Percentiles rank a stretch among this genome's conserved stretches.
Conservation (phyloP, 2,113 vertebrate species). For the Plecotus auritus region DNA sequence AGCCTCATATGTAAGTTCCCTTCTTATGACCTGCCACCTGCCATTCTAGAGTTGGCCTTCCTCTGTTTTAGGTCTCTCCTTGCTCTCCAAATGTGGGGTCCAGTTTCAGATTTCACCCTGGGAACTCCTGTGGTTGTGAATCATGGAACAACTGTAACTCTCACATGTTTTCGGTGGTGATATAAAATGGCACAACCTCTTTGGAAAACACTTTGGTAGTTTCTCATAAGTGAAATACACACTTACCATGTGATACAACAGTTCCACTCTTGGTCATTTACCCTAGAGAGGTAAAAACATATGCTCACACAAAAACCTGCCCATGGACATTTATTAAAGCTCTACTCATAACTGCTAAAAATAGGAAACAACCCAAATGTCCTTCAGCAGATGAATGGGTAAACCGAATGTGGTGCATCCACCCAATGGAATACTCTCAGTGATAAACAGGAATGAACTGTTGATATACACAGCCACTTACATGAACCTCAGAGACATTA, state of each 20-base stretch:
- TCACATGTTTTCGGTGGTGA: not conserved
- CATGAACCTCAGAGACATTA: not conserved
- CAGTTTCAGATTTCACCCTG: not conserved
- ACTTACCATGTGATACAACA: not conserved
- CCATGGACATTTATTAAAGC: not conserved
- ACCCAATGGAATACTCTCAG: not conserved
- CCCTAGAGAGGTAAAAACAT: not conserved
- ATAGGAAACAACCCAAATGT: not conserved
- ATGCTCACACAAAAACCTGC: not conserved
- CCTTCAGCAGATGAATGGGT: not conserved
- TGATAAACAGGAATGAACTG: not conserved
- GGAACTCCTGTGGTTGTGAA: not conserved
- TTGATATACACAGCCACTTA: not conserved
- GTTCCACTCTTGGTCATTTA: not conserved
- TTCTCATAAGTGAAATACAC: not conserved
- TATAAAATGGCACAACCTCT: not conserved
- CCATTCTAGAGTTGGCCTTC: not conserved
- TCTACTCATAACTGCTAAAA: not conserved
- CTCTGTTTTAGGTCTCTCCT: not conserved
- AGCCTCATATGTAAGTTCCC: not conserved
- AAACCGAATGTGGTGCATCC: not conserved
- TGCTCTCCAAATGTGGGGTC: not conserved
- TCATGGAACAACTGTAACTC: not conserved
- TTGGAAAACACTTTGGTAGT: not conserved
- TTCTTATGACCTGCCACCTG: not conserved